Base-by-base conservation (phyloP, 2,888 invertebrate species). In the Microplitis deprimator region DNA sequence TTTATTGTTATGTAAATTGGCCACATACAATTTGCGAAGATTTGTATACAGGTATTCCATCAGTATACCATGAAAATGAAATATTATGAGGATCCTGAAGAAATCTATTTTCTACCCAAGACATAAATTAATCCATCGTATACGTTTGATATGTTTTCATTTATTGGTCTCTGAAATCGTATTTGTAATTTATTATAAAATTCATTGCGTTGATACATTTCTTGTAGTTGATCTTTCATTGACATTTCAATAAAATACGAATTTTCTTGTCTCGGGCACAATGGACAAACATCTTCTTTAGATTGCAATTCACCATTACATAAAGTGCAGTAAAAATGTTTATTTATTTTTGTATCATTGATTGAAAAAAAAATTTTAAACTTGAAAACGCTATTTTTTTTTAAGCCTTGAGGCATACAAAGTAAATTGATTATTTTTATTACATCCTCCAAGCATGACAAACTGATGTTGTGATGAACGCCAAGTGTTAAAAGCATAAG, bases 241-340 rank as follows among this genome's bases (percentile, higher is more conserved):
- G 77, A 62, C 39, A 79, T 10, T 59, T 77, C 17, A 7, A 77
- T n/a, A 60, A 79, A 77, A 68, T 74, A 79, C 10, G 70, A 62
- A 10, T 74, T 69, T 38, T 76, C n/a, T n/a, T 67, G 13, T 38
- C 41, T 20, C 5, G 61, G 65, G 73, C 76, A 73, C 39, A 17
- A 69, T 60, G 70, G 60, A 73, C 73, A 77, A 17, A 13, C 13
- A 40, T 73, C 59, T 67, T 73, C 10, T 5, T 16, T 39, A 1
- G 20, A n/a, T 60, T 50, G 16, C 1, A 68, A 38, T 61, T 61
- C 50, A 10, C 39, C n/a, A 38, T 10, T 17, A 17, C 68, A 59
- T 29, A 1, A n/a, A 2, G 50, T 40, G 65, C 68, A 78, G 38
- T 73, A 78, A 39, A 13, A 72, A 61, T 68, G 62, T 39, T 67